Base-by-base conservation (phyloP, 2,113 vertebrate genomes). In the Chloropsis cyanopogon region DNA sequence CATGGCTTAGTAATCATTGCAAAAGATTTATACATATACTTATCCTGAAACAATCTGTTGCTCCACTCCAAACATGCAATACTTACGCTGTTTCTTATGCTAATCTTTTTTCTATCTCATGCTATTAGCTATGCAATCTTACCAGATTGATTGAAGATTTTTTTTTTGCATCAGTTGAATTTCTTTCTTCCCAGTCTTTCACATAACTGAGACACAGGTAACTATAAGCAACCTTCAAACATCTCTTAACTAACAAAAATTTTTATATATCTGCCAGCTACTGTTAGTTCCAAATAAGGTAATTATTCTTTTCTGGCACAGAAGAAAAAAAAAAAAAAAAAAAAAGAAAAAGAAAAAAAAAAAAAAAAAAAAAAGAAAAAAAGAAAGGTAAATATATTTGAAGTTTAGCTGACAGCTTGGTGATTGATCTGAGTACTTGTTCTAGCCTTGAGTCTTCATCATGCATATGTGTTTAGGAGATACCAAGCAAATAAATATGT, bases 31-130 rank as follows among this genome's bases (percentile, higher is more conserved):
- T 88, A 88, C 29, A 50, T 86, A 10, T 64, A 64, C 26, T 90
- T 92, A 70, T 21, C 66, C 41, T 86, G 68, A 92, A 93, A 86
- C 39, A 19, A 63, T 70, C 47, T 95, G 24, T 94, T 95, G 66
- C 63, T 90, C 52, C 66, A 83, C 68, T 92, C 33, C 71, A 83
- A 66, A 47, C 24, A 49, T 60, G 75, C 14, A 96, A 88, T 61
- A 70, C 11, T 46, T 80, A 13, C 0, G 0, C 23, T 85, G 14
- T 80, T 94, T 91, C 63, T 72, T 44, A 54, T 20, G 53, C 10
- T 50, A 39, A 72, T 61, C 22, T 44, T 64, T 56, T 37, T 59
- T 72, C 68, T 69, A 50, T 84, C 52, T 39, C 16, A 65, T 65
- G 18, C 10, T 90, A 33, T 71, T 84, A 82, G 69, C 13, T 72